Conservation (phyloP, 2,113 vertebrate genomes). For the Bagarius yarrelli region DNA sequence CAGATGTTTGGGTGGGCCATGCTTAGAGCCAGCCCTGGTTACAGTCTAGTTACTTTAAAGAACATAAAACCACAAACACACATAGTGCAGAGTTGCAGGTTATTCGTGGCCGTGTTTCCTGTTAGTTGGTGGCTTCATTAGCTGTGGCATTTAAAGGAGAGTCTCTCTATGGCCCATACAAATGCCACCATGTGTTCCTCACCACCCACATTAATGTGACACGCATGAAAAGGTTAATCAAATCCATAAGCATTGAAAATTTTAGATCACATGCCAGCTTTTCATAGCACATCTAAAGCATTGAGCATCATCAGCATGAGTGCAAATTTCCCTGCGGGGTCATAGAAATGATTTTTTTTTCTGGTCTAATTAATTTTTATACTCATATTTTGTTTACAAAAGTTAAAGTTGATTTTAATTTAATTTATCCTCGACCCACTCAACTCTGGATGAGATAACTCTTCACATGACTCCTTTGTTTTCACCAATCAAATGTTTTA, state of each 20-base stretch:
- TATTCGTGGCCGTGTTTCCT: constrained; percentile 55
- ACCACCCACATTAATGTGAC: constrained; percentile 64
- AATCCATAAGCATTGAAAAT: constrained; percentile 60
- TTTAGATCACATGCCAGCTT: constrained; percentile 33
- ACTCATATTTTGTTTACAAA: not conserved
- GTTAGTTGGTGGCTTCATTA: constrained; percentile 66
- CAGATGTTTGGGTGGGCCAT: too few relatives aligned
- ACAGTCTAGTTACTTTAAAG: constrained; percentile 31
- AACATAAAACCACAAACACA: constrained; percentile 10
- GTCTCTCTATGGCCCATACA: constrained; percentile 64
- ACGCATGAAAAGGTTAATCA: constrained; percentile 72
- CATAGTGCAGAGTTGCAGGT: constrained; percentile 30
- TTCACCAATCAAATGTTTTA: not conserved
- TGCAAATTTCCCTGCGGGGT: not conserved
- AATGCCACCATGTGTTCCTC: constrained; percentile 61
- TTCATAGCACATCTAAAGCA: constrained; percentile 5
- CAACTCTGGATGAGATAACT: constrained; percentile 3
- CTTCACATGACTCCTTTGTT: constrained; percentile 6
- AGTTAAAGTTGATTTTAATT: not conserved
- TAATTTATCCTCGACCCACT: not conserved
- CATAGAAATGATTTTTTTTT: not conserved
- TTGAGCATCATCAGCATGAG: not conserved
- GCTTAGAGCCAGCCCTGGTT: too few relatives aligned
- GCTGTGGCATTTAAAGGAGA: constrained; percentile 71
- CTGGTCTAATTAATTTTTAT: not conserved